Evolutionary conservation across 2,113 vertebrate species (phyloP).

Genomic region (Thermophis baileyi): DNA sequence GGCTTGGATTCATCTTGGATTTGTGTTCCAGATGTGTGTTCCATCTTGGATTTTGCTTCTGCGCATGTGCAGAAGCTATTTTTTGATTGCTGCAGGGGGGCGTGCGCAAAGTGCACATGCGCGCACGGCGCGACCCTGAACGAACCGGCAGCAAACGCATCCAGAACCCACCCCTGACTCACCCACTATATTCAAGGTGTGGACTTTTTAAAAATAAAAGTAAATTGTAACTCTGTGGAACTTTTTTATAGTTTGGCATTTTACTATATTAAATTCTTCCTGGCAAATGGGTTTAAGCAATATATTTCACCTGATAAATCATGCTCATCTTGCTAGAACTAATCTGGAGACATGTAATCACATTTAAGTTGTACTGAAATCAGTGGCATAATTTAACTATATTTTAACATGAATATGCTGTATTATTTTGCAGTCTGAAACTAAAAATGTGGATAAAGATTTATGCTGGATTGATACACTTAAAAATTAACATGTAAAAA

Average conservation of each 20-base stretch:
- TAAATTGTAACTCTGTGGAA: not conserved
- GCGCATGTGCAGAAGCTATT: no score
- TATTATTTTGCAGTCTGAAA: not conserved
- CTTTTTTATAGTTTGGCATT: not conserved
- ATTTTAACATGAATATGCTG: not conserved
- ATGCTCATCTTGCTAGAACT: not conserved
- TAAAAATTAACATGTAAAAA: not conserved
- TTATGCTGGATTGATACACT: not conserved
- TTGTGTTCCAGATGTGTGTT: no score
- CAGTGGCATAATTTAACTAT: not conserved
- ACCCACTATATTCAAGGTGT: not conserved
- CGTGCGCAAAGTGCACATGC: no score
- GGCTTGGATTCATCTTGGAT: no score
- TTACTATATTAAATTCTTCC: not conserved
- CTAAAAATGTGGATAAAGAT: not conserved
- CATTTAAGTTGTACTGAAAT: not conserved
- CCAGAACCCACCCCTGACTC: no score
- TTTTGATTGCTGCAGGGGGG: no score
- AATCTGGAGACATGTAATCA: not conserved
- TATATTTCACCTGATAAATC: not conserved
- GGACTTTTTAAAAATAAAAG: not conserved
- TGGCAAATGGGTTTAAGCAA: not conserved
- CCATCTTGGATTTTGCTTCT: no score
- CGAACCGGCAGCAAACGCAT: no score
- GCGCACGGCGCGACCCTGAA: no score